phyloP scores from a whole-genome alignment of 1,140 invertebrate genomes.

The Eubasilissa regina region DNA sequence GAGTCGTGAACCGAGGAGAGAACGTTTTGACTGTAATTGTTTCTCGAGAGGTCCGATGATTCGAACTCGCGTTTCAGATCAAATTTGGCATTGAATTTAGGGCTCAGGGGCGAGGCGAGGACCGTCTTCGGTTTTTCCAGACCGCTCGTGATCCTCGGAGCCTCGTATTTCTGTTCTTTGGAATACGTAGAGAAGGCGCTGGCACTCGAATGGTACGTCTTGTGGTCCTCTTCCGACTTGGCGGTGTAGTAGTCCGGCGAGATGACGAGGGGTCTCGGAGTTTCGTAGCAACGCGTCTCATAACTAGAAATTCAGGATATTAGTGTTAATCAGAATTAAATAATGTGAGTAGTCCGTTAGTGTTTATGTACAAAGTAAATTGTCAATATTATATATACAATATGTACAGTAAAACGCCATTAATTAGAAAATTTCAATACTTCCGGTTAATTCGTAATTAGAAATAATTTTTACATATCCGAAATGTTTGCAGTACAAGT shows the following conservation, averaged over 20 bases:
- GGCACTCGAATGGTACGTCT: constrained; percentile 43
- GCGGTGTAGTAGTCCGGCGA: constrained; percentile 51
- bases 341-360: not conserved
- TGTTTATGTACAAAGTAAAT: not conserved
- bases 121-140: constrained; percentile 65
- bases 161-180: constrained; percentile 59
- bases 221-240: constrained; percentile 54
- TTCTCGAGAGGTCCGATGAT: constrained; percentile 57
- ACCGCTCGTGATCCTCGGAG: constrained; percentile 56
- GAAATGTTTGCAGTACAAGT: too few species aligned
- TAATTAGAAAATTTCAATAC: too few species aligned
- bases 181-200: constrained; percentile 55
- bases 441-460: too few species aligned
- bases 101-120: constrained; percentile 65
- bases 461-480: too few species aligned
- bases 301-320: constrained; percentile 65
- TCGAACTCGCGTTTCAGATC: constrained; percentile 68
- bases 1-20: constrained; percentile 48
- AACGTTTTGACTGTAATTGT: constrained; percentile 57
- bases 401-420: too few species aligned
- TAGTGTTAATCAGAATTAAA: constrained; percentile 44
- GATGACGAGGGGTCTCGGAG: constrained; percentile 64
- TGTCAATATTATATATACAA: not conserved
- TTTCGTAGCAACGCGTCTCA: constrained; percentile 71
- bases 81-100: constrained; percentile 69